Conservation (phyloP, 2,113 vertebrate species). For the Piaya cayana region DNA sequence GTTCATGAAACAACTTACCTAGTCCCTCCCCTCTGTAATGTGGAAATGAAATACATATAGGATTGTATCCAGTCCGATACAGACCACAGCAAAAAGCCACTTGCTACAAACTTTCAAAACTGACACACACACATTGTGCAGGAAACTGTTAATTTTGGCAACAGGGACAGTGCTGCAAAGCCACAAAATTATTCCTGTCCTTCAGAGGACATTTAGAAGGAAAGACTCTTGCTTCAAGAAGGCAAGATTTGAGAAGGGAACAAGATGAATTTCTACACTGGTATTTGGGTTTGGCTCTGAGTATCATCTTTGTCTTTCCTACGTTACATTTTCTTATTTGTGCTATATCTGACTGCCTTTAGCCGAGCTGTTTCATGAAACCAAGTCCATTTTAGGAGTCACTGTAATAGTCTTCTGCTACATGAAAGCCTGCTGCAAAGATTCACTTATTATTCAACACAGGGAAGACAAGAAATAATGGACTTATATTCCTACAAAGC, state of each 20-base stretch:
- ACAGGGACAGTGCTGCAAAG: neutral
- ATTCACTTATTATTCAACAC: neutral
- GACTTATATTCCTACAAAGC: neutral
- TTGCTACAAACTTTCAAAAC: neutral
- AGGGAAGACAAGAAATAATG: neutral
- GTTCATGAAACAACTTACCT: neutral
- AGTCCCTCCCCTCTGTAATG: neutral
- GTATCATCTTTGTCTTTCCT: neutral
- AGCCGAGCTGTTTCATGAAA: neutral
- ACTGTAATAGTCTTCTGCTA: neutral
- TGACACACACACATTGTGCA: rapidly evolving
- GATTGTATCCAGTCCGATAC: neutral
- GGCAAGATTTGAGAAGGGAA: neutral
- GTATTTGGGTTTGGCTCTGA: neutral
- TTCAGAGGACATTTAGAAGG: neutral
- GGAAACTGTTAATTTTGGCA: neutral
- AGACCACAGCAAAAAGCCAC: neutral
- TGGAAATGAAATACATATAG: neutral
- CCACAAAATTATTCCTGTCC: neutral
- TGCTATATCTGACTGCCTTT: neutral
- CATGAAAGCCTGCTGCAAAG: neutral
- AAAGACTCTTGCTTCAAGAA: neutral
- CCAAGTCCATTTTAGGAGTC: neutral
- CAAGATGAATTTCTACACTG: neutral
- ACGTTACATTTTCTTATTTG: neutral